Conservation (phyloP, 2,113 vertebrate species). For the Sylvia atricapilla region DNA sequence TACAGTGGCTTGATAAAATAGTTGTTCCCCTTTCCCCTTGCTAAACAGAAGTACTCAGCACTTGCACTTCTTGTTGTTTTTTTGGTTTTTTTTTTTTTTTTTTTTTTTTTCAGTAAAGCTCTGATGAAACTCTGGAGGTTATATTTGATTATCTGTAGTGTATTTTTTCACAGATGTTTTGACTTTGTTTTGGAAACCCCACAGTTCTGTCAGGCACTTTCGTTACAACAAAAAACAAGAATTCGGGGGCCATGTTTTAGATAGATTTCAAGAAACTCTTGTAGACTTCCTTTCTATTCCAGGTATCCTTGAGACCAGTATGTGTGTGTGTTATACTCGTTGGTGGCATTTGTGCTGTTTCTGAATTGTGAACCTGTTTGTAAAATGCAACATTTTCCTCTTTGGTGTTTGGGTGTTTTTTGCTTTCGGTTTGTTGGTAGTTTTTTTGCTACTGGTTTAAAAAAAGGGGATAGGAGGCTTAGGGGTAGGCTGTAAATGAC, state of each 20-base stretch:
- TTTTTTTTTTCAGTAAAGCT: not conserved
- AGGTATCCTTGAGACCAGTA: not conserved
- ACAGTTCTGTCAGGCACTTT: not conserved
- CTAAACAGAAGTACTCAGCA: not conserved
- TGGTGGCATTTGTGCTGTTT: not conserved
- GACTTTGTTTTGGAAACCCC: not conserved
- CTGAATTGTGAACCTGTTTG: not conserved
- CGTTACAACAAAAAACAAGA: not conserved
- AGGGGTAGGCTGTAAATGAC: not conserved
- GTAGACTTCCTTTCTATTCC: not conserved
- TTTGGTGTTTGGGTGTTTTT: not conserved
- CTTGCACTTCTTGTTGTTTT: not conserved
- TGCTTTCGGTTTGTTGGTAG: not conserved
- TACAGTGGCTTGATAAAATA: not conserved
- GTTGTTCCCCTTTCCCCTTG: not conserved
- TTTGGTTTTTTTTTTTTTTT: not conserved
- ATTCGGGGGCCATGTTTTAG: not conserved
- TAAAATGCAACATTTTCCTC: not conserved
- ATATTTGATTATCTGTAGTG: not conserved
- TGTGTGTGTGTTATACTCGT: accelerated
- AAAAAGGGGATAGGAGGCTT: not conserved
- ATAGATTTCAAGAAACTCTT: not conserved
- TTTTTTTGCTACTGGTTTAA: not conserved
- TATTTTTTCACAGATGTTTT: not conserved
- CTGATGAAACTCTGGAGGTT: not conserved